phyloP scores from a whole-genome alignment of 2,888 invertebrate genomes.

The Xylota segnis region DNA sequence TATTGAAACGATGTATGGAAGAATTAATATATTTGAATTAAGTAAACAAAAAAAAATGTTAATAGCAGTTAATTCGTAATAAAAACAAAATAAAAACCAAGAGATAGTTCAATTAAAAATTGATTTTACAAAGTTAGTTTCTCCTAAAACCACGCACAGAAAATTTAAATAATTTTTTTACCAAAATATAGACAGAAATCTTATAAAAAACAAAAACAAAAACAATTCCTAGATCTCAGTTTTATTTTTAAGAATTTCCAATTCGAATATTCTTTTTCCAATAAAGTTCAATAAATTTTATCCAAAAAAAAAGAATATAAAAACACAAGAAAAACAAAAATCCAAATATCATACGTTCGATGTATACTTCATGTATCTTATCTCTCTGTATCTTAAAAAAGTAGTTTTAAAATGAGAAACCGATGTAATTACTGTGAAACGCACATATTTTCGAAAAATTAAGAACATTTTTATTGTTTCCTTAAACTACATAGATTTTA shows the following conservation, averaged over 20 bases:
- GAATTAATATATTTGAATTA: slow-evolving; percentile 47
- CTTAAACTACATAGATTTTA: background rate
- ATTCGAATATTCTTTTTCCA: slow-evolving; percentile 40
- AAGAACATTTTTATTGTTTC: background rate
- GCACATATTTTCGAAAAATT: slow-evolving; percentile 5
- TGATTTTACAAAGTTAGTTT: slow-evolving; percentile 68
- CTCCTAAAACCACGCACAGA: slow-evolving; percentile 74
- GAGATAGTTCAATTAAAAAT: slow-evolving; percentile 63
- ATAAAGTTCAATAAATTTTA: slow-evolving; percentile 37
- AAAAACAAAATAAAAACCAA: slow-evolving; percentile 45
- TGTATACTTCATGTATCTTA: slow-evolving; percentile 52
- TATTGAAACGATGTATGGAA: slow-evolving; percentile 38
- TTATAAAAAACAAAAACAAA: slow-evolving; percentile 11
- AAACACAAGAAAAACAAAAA: slow-evolving; percentile 38
- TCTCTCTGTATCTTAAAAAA: slow-evolving; percentile 56
- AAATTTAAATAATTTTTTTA: slow-evolving; percentile 55
- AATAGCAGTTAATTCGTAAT: slow-evolving; percentile 70
- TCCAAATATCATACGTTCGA: slow-evolving; percentile 43
- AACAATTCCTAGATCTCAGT: slow-evolving; percentile 19
- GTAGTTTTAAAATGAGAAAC: slow-evolving; percentile 24
- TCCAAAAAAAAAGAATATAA: background rate
- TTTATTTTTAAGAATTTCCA: slow-evolving; percentile 28
- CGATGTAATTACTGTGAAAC: slow-evolving; percentile 10
- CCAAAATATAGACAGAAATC: slow-evolving; percentile 50
- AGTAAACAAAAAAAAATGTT: slow-evolving; percentile 50